A percentile compares a stretch with the other conserved stretches of the same genome.
Evolutionary conservation across 2,888 invertebrate species (phyloP).

Genomic region (Polydrusus tereticollis): DNA sequence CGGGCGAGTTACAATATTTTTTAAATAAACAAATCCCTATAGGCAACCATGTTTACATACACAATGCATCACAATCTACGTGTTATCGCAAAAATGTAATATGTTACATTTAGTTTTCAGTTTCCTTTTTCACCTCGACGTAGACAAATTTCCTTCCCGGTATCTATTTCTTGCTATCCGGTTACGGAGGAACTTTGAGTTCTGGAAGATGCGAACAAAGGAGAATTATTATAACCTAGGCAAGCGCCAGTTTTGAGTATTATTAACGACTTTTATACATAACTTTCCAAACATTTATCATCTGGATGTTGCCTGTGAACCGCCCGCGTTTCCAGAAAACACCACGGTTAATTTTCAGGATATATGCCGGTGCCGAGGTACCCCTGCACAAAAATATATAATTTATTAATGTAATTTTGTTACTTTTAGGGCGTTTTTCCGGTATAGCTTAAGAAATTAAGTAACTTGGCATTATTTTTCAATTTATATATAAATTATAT

Average conservation of each 20-base stretch:
- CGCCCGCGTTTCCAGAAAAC: slow-evolving; percentile 47
- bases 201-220: slow-evolving; percentile 61
- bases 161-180: slow-evolving; percentile 64
- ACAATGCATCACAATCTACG: slow-evolving; percentile 26
- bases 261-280: slow-evolving; percentile 68
- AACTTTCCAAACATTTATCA: slow-evolving; percentile 67
- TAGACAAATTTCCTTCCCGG: slow-evolving; percentile 63
- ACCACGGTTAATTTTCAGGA: slow-evolving; percentile 48
- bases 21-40: background rate
- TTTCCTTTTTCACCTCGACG: slow-evolving; percentile 43
- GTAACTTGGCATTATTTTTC: background rate
- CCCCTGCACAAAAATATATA: slow-evolving; percentile 47
- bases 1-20: background rate
- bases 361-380: slow-evolving; percentile 34
- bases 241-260: slow-evolving; percentile 66
- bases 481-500: background rate
- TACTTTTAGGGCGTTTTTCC: slow-evolving; percentile 24
- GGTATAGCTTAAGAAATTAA: slow-evolving; percentile 27
- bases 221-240: slow-evolving; percentile 66
- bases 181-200: slow-evolving; percentile 63
- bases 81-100: slow-evolving; percentile 34
- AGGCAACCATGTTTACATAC: background rate
- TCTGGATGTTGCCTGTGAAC: slow-evolving; percentile 53
- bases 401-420: slow-evolving; percentile 42
- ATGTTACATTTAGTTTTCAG: slow-evolving; percentile 44